phyloP scores from a whole-genome alignment of 2,113 vertebrate genomes.

The Corynorhinus townsendii region DNA sequence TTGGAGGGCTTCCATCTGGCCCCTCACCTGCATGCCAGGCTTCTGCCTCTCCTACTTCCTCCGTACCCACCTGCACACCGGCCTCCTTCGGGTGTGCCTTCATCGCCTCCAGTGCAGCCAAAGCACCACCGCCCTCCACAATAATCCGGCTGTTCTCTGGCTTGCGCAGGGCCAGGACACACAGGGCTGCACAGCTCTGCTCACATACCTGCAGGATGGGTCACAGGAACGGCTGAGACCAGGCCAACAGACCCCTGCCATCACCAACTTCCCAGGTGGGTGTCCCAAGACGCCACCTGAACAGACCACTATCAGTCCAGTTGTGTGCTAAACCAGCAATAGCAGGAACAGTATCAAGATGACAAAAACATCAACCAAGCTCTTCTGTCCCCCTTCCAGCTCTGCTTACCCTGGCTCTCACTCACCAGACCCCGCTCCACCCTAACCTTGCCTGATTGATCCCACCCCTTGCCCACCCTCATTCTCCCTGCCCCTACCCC shows the following conservation, averaged over 20 bases:
- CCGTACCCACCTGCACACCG: conserved; percentile 87
- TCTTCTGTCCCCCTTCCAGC: not conserved
- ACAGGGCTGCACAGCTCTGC: conserved; percentile 91
- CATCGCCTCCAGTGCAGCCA: conserved; percentile 92
- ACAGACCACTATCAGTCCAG: not conserved
- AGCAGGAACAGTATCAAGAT: accelerated
- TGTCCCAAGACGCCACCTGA: not conserved
- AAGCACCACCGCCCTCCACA: conserved; percentile 89
- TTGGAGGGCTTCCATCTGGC: not conserved
- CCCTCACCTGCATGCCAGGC: too few species aligned
- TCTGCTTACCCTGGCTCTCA: not conserved
- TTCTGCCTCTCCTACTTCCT: accelerated
- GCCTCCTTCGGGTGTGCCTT: conserved; percentile 83
- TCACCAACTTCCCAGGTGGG: not conserved
- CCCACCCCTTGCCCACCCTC: not conserved
- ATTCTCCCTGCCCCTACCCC: not conserved
- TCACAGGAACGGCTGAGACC: accelerated
- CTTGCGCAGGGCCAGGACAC: conserved; percentile 91
- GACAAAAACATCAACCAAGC: accelerated
- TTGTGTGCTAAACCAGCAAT: not conserved
- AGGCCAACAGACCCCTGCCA: accelerated
- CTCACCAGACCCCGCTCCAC: not conserved
- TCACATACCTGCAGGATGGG: conserved; percentile 88
- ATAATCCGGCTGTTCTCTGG: conserved; percentile 91
- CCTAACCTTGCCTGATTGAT: not conserved